Conservation (phyloP, 2,888 invertebrate genomes). For the Cosmia pyralina region DNA sequence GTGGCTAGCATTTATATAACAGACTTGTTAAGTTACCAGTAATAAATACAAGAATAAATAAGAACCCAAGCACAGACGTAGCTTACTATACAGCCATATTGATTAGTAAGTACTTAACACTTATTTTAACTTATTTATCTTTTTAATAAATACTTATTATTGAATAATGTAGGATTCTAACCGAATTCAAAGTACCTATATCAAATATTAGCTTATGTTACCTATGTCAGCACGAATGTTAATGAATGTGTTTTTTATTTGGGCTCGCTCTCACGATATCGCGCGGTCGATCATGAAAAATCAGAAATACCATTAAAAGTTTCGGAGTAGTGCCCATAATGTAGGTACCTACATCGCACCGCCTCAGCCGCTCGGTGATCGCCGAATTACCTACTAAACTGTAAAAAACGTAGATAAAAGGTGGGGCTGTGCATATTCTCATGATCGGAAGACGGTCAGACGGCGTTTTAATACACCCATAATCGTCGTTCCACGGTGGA, state of each 20-base stretch:
- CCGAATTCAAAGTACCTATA: background rate
- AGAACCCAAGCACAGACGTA: background rate
- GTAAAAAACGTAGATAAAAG: constrained; percentile 87
- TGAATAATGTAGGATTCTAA: background rate
- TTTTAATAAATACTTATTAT: background rate
- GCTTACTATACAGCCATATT: background rate
- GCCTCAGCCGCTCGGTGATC: constrained; percentile 75
- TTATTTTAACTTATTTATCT: background rate
- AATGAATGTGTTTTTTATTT: constrained; percentile 33
- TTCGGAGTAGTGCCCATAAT: constrained; percentile 82
- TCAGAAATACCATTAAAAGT: constrained; percentile 77
- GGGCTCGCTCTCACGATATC: constrained; percentile 73
- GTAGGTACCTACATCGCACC: constrained; percentile 67
- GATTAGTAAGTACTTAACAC: background rate
- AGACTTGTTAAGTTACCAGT: background rate
- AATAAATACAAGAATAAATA: background rate
- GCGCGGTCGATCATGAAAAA: constrained; percentile 70
- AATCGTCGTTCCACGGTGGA: constrained; percentile 86
- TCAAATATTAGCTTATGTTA: background rate
- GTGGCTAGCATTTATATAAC: background rate
- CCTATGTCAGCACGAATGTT: constrained; percentile 19
- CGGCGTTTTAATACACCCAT: constrained; percentile 88
- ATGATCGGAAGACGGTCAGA: constrained; percentile 84
- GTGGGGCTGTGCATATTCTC: constrained; percentile 84
- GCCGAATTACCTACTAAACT: constrained; percentile 88